phyloP scores from a whole-genome alignment of 2,888 invertebrate genomes.

The Heteromurus nitidus region DNA sequence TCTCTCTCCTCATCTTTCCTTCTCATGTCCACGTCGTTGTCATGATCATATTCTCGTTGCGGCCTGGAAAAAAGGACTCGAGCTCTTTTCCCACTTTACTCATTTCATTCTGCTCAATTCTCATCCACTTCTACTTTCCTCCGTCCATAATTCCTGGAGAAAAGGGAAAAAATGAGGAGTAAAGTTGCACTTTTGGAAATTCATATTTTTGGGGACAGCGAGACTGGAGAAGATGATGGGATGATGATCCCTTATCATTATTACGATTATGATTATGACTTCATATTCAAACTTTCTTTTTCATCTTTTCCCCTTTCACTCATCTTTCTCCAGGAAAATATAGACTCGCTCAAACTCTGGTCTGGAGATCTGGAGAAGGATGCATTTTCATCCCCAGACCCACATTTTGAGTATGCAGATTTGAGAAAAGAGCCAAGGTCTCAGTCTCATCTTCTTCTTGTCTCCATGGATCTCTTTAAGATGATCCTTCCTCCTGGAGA shows the following conservation, averaged over 20 bases:
- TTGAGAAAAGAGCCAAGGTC: no score
- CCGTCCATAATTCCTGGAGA: not conserved
- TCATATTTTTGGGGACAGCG: no score
- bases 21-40: constrained; percentile 3
- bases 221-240: constrained; percentile 10
- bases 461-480: no score
- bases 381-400: no score
- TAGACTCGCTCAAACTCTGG: no score
- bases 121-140: constrained; percentile 23
- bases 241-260: constrained; percentile 52
- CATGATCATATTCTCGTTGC: constrained; percentile 2
- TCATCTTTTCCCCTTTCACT: no score
- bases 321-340: no score
- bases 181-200: no score
- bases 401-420: no score
- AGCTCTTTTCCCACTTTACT: constrained; percentile 45
- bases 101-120: constrained; percentile 40
- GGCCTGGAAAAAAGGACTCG: not conserved
- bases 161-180: not conserved
- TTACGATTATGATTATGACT: constrained; percentile 45
- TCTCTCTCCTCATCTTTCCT: not conserved
- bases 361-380: no score
- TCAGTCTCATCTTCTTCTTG: no score
- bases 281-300: constrained; percentile 8
- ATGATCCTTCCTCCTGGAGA: no score